Conservation (phyloP, 2,888 invertebrate genomes). For the Ptycholaimellus sp. region DNA sequence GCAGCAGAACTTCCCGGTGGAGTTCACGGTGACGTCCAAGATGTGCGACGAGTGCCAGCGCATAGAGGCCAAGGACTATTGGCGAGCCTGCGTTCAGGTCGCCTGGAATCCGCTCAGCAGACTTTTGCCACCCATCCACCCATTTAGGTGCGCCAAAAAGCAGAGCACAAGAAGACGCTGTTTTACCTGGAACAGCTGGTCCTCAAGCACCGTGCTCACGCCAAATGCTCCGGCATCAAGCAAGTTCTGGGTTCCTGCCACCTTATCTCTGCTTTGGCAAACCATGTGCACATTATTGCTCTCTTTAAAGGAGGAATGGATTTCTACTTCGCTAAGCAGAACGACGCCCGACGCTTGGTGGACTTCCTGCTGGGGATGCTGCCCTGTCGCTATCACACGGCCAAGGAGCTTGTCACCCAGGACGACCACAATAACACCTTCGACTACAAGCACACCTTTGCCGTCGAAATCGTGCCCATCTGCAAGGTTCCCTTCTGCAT, state of each 20-base stretch:
- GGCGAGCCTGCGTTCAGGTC: conserved; percentile 54
- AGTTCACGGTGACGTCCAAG: conserved; percentile 47
- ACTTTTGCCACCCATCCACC: neutral
- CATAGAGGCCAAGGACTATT: conserved; percentile 84
- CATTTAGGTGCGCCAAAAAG: conserved; percentile 35
- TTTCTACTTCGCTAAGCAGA: conserved; percentile 63
- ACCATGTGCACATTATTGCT: conserved; percentile 5
- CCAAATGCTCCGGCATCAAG: conserved; percentile 32
- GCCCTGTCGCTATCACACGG: conserved; percentile 55
- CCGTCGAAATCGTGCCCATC: conserved; percentile 79
- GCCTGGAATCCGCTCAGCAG: conserved; percentile 2
- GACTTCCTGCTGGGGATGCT: conserved; percentile 68
- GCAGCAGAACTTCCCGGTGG: conserved; percentile 82
- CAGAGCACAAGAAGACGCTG: conserved; percentile 83
- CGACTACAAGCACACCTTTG: conserved; percentile 72
- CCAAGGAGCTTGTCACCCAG: conserved; percentile 82
- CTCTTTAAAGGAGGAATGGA: conserved; percentile 57
- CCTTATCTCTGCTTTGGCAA: conserved; percentile 8
- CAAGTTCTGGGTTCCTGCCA: conserved; percentile 10
- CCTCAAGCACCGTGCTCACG: conserved; percentile 76
- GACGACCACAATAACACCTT: conserved; percentile 85
- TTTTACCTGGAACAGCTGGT: conserved; percentile 90
- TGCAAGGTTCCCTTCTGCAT: conserved; percentile 46
- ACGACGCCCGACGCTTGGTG: conserved; percentile 73
- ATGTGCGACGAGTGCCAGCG: conserved; percentile 95